Conservation (phyloP, 2,888 invertebrate genomes). For the Ophraella communa region DNA sequence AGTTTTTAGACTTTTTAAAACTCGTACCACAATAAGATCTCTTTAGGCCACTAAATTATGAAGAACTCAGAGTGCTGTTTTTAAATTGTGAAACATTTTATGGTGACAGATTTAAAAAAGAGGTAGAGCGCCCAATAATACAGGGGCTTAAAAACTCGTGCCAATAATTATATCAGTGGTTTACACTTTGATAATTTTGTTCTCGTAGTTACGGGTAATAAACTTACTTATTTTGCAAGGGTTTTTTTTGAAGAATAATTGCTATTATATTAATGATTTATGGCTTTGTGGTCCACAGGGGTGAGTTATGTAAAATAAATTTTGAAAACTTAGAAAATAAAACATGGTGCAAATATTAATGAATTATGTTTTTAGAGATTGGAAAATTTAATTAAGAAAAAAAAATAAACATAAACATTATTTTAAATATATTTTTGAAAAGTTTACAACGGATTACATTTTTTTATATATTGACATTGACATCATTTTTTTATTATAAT, state of each 20-base stretch:
- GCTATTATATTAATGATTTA: slow-evolving; percentile 29
- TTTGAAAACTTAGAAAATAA: background rate
- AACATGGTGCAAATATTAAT: background rate
- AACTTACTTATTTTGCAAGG: slow-evolving; percentile 23
- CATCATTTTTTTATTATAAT: too few species aligned
- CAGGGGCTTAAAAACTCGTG: slow-evolving; percentile 27
- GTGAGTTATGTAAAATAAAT: background rate
- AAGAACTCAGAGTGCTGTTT: slow-evolving; percentile 5
- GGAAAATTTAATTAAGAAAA: too few species aligned
- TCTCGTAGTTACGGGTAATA: slow-evolving; percentile 21
- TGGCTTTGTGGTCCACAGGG: slow-evolving; percentile 1
- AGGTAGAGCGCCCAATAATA: slow-evolving; percentile 7
- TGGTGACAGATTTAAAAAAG: slow-evolving; percentile 26
- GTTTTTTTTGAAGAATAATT: slow-evolving; percentile 24
- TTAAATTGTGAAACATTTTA: slow-evolving; percentile 13
- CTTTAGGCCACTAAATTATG: background rate
- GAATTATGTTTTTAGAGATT: background rate
- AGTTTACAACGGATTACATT: too few species aligned
- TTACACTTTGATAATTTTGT: slow-evolving; percentile 22
- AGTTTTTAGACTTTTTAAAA: slow-evolving; percentile 30
- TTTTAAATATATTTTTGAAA: too few species aligned
- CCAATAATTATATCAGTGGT: slow-evolving; percentile 23
- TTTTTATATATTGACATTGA: too few species aligned
- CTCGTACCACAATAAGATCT: slow-evolving; percentile 27
- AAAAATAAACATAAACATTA: too few species aligned